phyloP scores from a whole-genome alignment of 1,140 invertebrate genomes.

The Ostrea denselamellosa region DNA sequence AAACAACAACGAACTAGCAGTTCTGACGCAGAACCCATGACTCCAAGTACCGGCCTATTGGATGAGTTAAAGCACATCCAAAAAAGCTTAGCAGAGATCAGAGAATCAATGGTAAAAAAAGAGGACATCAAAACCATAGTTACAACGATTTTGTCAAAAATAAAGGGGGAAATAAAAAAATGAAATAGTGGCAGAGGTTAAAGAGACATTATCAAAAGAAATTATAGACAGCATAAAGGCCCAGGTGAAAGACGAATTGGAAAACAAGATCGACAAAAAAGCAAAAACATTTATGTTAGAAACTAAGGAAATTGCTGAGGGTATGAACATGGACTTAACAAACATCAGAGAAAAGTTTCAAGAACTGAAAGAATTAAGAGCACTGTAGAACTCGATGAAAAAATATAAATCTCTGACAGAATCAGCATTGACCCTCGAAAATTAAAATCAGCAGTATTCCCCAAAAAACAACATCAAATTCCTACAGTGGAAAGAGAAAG shows the following conservation, averaged over 20 bases:
- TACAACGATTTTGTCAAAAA: background rate
- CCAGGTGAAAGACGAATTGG: background rate
- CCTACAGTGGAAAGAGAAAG: no score
- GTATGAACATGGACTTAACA: background rate
- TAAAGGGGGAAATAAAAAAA: background rate
- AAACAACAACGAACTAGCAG: background rate
- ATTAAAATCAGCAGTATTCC: no score
- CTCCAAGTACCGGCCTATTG: background rate
- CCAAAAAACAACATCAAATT: no score
- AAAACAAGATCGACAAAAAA: background rate
- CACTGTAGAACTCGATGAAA: no score
- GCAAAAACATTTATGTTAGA: background rate
- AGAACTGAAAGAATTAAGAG: no score
- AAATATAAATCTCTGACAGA: no score
- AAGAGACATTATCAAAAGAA: background rate
- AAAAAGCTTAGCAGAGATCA: background rate
- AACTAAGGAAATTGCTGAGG: background rate
- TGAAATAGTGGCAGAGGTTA: background rate
- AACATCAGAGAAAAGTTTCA: background rate
- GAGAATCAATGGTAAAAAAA: background rate
- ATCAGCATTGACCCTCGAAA: no score
- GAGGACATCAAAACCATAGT: background rate
- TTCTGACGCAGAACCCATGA: background rate
- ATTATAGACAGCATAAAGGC: background rate
- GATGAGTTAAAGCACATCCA: background rate